These are phyloP conservation scores for Pyrrhosoma nymphula DNA, from an alignment of 2,888 invertebrate species.

Conservation along the genomic window DNA sequence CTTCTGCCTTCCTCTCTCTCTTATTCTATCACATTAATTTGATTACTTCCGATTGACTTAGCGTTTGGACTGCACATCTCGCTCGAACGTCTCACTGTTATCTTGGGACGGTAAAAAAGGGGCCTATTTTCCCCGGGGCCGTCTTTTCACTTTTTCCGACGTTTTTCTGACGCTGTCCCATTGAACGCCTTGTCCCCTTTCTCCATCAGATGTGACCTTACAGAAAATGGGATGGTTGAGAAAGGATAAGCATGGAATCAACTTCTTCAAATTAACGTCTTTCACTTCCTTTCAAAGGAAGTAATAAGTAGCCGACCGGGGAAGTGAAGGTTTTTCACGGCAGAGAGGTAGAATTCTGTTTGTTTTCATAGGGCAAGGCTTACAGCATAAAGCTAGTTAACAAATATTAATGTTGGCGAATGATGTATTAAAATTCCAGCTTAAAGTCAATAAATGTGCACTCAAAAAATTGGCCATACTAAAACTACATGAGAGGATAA, in stretches of 20 bases:
- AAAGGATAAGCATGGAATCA: background rate
- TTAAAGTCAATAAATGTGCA: no score
- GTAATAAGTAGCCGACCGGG: no score
- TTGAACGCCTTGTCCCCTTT: background rate
- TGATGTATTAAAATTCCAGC: no score
- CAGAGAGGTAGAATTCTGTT: no score
- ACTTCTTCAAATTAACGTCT: no score
- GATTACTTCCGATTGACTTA: slow-evolving; percentile 58
- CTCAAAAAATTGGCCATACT: no score
- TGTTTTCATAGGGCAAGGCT: no score
- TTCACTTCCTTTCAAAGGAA: no score
- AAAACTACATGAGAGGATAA: no score
- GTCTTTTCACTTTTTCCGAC: background rate
- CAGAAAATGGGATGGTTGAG: background rate
- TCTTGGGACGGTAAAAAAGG: background rate
- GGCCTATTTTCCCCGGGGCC: background rate
- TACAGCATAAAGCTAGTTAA: no score
- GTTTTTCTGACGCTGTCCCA: background rate
- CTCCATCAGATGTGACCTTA: background rate
- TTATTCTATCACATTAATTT: slow-evolving; percentile 40
- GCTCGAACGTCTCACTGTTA: background rate
- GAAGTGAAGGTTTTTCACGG: no score
- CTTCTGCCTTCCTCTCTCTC: background rate
- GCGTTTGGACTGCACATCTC: slow-evolving; percentile 21
- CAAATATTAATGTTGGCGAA: no score